Conservation (phyloP, 2,113 vertebrate species). For the Datnioides undecimradiatus region DNA sequence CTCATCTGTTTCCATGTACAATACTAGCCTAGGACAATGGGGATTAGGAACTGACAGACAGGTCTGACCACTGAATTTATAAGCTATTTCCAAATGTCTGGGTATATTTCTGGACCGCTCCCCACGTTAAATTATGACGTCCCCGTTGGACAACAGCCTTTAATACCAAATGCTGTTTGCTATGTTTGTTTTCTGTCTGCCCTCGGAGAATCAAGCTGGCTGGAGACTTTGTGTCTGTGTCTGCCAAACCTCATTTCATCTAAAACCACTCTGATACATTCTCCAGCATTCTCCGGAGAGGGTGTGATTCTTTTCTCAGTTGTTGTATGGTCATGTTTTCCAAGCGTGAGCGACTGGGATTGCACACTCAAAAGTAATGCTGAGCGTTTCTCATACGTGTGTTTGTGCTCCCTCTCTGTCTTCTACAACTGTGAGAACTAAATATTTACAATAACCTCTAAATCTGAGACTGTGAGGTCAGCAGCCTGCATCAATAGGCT, state of each 20-base stretch:
- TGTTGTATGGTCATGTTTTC: slow-evolving; percentile 34
- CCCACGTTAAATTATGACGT: slow-evolving; percentile 16
- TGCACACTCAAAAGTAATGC: not conserved
- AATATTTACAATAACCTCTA: not conserved
- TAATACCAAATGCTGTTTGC: slow-evolving; percentile 34
- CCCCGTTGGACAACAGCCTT: slow-evolving; percentile 1
- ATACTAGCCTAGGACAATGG: not conserved
- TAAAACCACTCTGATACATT: slow-evolving; percentile 30
- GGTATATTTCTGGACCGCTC: slow-evolving; percentile 5
- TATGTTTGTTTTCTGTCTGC: slow-evolving; percentile 33
- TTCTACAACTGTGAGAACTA: not conserved
- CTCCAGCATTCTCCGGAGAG: slow-evolving; percentile 11
- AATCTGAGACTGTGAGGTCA: not conserved
- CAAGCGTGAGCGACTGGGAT: slow-evolving; percentile 8
- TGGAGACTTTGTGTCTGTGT: slow-evolving; percentile 26
- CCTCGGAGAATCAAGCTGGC: slow-evolving; percentile 27
- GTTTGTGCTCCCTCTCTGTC: not conserved
- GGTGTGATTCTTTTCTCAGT: slow-evolving; percentile 37
- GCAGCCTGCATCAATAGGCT: not conserved
- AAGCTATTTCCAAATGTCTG: slow-evolving; percentile 14
- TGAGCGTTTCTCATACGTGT: not conserved
- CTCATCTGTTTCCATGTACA: not conserved
- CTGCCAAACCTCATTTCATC: slow-evolving; percentile 62
- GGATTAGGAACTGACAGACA: slow-evolving; percentile 45
- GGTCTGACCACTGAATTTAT: slow-evolving; percentile 25